Base-by-base conservation (phyloP, 2,797 vertebrate species). In the Schizopygopsis malacanthus region DNA sequence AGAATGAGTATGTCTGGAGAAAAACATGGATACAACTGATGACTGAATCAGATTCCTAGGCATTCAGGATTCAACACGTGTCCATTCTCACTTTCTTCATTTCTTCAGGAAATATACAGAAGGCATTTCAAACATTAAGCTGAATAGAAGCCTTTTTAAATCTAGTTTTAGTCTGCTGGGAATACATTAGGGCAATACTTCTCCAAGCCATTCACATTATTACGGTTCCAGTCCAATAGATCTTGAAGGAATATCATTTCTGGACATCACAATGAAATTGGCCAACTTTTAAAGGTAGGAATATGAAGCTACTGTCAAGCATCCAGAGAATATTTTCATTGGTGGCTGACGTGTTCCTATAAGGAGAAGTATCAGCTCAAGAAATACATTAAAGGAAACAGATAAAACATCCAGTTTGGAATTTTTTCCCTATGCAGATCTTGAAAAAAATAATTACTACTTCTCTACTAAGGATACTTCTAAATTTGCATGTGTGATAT, bases 391-490 rank as follows among this genome's bases (percentile, higher is more conserved):
- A 4, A 63, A 73, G 41, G 20, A 70, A 50, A 63, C 22, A 75
- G 59, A 82, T 69, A 50, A 82, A 89, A 89, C 70, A 85, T 86
- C 84, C 85, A 86, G 85, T 82, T 86, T 33, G 18, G 45, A 2
- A 8, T 25, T 54, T 69, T 67, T 4, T 10, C 2, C 13, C 52
- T 43, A 4, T 45, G 47, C 0, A 45, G 1, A 11, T 71, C 15
- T 50, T n/a, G 9, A 61, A 75, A 47, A 3, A 22, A 56, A 56
- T 2, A 25, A 72, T 25, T n/a, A 71, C 11, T 43, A 5, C 47
- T 18, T 22, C 18, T 37, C 7, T 22, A 6, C 20, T 71, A 28
- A n/a, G 8, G 16, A 41, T 20, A 28, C 10, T 16, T 82, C 9
- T 5, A 47, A 41, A 25, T 28, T 2, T 22, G 70, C 4, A 18